Evolutionary conservation across 2,113 vertebrate genomes (phyloP).

Genomic region (Noctilio leporinus): DNA sequence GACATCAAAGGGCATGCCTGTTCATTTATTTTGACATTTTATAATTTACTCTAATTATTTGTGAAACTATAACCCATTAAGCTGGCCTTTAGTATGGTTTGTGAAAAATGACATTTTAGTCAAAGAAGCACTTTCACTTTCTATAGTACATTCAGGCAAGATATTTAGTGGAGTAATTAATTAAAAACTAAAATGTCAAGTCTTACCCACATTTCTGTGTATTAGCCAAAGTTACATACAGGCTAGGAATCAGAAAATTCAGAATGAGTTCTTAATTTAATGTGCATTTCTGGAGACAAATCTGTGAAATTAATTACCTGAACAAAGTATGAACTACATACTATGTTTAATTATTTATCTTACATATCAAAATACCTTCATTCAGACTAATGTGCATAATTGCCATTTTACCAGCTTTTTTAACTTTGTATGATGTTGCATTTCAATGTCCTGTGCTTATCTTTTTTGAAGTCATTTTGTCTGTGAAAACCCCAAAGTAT

Average conservation of each 20-base stretch:
- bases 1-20: conserved; percentile 51
- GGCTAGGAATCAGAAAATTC: conserved; percentile 28
- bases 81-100: conserved; percentile 55
- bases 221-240: conserved; percentile 43
- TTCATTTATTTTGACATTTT: conserved; percentile 75
- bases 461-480: not conserved
- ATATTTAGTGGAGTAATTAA: conserved; percentile 66
- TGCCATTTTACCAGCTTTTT: not conserved
- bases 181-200: conserved; percentile 69
- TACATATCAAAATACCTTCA: not conserved
- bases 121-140: conserved; percentile 49
- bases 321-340: not conserved
- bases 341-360: not conserved
- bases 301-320: conserved; percentile 16
- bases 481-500: not conserved
- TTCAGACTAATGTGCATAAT: not conserved
- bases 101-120: conserved; percentile 69
- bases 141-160: conserved; percentile 43
- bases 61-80: conserved; percentile 65
- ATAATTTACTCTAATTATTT: conserved; percentile 70
- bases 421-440: not conserved
- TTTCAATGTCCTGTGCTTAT: not conserved
- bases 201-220: conserved; percentile 24
- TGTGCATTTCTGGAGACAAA: conserved; percentile 23
- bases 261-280: conserved; percentile 6